Conservation (phyloP, 2,888 invertebrate genomes). For the Heliconius sara region DNA sequence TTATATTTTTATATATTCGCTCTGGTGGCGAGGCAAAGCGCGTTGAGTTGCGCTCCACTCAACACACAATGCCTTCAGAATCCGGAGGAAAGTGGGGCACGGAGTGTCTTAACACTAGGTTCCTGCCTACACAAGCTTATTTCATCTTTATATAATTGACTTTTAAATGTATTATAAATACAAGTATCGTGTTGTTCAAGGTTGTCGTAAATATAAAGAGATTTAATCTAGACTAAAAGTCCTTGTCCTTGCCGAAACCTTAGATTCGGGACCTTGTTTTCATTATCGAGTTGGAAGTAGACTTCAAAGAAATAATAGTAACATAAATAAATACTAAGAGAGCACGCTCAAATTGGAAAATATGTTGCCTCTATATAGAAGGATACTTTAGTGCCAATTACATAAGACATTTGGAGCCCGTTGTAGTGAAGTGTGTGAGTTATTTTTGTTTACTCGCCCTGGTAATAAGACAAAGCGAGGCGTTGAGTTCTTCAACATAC, state of each 20-base stretch:
- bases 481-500: too few relatives aligned
- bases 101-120: too few relatives aligned
- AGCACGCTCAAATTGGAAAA: background rate
- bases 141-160: too few relatives aligned
- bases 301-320: background rate
- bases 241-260: slow-evolving; percentile 3
- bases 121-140: too few relatives aligned
- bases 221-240: slow-evolving; percentile 8
- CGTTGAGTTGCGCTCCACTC: too few relatives aligned
- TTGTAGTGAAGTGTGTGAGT: background rate
- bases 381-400: background rate
- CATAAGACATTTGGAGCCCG: background rate
- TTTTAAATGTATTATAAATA: background rate
- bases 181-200: background rate
- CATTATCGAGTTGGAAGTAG: background rate
- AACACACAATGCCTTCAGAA: too few relatives aligned
- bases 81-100: too few relatives aligned
- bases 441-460: background rate
- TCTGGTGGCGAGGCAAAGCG: too few relatives aligned
- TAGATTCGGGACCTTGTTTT: slow-evolving; percentile 6
- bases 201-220: background rate
- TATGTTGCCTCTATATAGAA: background rate
- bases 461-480: too few relatives aligned
- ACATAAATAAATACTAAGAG: background rate
- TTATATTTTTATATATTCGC: too few relatives aligned